Evolutionary conservation across 2,888 invertebrate genomes (phyloP), one percentile per base, ranked within the genome.

Genomic region (Tiliacea citrago): DNA sequence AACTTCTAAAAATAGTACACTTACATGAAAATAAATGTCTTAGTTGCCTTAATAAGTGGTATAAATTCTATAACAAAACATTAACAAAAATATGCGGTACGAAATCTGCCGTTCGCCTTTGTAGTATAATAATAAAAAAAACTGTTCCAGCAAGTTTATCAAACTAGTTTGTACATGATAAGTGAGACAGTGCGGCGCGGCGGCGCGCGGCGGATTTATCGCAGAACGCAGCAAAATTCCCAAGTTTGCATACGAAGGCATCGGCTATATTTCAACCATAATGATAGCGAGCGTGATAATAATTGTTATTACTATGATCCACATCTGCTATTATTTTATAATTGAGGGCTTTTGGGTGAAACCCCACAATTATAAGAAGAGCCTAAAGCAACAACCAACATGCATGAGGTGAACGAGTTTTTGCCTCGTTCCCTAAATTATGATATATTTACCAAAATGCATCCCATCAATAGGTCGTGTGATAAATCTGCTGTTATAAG

Each of bases 311-410:
- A 96, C 95, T 96, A 96, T 95, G 95, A 96, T 95, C 95, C 95
- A 94, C 95, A 96, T 96, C 96, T 96, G 95, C 95, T 96, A 96
- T 96, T 96, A 96, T 96, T 96, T 96, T 96, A 96, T 96, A 96
- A 96, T 96, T 96, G 95, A 95, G 92, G 95, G 95, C 92, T 96
- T 96, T 96, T 95, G 95, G 95, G 95, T 94, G 95, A 95, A 96
- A 96, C 95, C 96, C 95, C 91, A 92, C 96, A 96, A 96, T 96
- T 96, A 96, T 96, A 93, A 95, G 92, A 92, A 94, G 94, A 94
- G 96, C 96, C 96, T 93, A 92, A 90, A 96, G 96, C 95, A 91
- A 92, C 90, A 90, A 89, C 90, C 90, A 93, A 93, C 95, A 94
- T 95, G 95, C 95, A 96, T 94, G 92, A 92, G 91, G 91, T 93